Evolutionary conservation across 2,888 invertebrate genomes (phyloP), one percentile per base, ranked within the genome.

Genomic region (Mesochorus sp.): DNA sequence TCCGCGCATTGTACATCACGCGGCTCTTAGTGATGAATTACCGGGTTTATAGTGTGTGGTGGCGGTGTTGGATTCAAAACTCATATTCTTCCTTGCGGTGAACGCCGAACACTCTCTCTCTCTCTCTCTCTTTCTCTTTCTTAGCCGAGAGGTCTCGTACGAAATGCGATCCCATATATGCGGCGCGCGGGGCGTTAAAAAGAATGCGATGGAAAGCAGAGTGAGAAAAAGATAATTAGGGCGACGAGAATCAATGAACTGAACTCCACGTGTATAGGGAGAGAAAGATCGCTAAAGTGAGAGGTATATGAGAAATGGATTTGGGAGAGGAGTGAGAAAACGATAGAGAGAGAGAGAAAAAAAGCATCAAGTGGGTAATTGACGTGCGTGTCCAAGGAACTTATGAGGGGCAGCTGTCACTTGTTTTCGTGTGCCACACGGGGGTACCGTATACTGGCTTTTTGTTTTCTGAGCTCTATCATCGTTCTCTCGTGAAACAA

Each of bases 11-110:
- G 62, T 55, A 44, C 49, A 49, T 59, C 26, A 57, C 39, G 57
- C 85, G 86, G 86, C 86, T 85, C 85, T 83, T 85, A 85, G 85
- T 90, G 90, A 90, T 90, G 88, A 87, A 90, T 90, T 88, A 83
- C 88, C 79, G 76, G 81, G 76, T 71, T 57, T 39, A 53, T 53
- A 39, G 64, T 28, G 47, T 37, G 42, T 76, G 73, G 73, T 77
- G 73, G 62, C 39, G 47, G 17, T 55, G 67, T 47, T 55, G 72
- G 67, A 77, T 77, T n/a, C 53, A 73, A 62, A 77, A 77, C 67
- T 68, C 77, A 53, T 44, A 53, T 73, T 66, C 64, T 37, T 37
- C 55, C n/a, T n/a, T n/a, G n/a, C 26, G 4, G 34, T 51, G 21
- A 75, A 67, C 47, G 21, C 26, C 42, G 55, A 37, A 21, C 31